phyloP scores from a whole-genome alignment of 2,888 invertebrate genomes.

The Platycnemis pennipes region DNA sequence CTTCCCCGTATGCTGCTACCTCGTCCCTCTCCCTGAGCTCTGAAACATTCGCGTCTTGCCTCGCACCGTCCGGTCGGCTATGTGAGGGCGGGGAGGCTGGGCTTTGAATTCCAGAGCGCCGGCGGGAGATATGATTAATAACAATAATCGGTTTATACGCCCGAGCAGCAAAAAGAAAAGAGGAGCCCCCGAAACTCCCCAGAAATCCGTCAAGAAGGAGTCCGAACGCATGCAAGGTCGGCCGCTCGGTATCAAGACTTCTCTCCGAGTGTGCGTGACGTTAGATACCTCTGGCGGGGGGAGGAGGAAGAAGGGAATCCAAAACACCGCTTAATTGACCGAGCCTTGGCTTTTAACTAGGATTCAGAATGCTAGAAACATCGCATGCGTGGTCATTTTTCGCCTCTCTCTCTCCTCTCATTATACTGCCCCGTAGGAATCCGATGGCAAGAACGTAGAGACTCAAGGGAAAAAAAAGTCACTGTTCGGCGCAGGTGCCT shows the following conservation, averaged over 20 bases:
- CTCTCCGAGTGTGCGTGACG: constrained; percentile 4
- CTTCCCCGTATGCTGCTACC: background rate
- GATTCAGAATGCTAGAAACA: background rate
- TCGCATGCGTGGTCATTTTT: background rate
- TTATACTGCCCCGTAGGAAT: too few relatives aligned
- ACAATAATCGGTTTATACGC: constrained; percentile 19
- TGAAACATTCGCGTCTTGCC: background rate
- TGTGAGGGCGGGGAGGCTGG: background rate
- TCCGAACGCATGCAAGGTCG: constrained; percentile 19
- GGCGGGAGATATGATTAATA: constrained; percentile 22
- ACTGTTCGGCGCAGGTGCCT: too few relatives aligned
- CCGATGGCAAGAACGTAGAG: too few relatives aligned
- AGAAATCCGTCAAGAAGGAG: background rate
- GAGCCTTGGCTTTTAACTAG: background rate
- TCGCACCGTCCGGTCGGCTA: background rate
- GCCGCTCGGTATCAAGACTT: background rate
- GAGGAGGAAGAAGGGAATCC: background rate
- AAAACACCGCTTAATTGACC: background rate
- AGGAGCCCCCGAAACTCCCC: background rate
- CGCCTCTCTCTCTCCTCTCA: too few relatives aligned
- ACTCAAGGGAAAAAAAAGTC: too few relatives aligned
- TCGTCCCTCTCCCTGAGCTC: background rate
- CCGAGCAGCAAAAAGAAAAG: background rate
- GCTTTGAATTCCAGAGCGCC: background rate
- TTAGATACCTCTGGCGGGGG: background rate